These are phyloP conservation scores for Diloba caeruleocephala DNA, from an alignment of 2,888 invertebrate species.

Conservation along the genomic window DNA sequence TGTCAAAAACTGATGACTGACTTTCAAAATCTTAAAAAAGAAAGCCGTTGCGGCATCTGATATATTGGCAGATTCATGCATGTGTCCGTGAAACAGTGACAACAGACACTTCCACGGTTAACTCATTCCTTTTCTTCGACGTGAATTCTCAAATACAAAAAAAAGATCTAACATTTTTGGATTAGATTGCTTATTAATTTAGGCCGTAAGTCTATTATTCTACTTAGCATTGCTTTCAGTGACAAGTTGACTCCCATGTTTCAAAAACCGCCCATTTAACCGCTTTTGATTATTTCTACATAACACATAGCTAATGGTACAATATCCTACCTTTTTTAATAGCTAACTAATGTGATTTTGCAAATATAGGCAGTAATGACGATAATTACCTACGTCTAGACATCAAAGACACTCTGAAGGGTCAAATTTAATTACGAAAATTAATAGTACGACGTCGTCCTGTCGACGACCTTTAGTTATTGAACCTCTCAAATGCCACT, in stretches of 20 bases:
- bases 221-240: conserved; percentile 29
- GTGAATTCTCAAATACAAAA: conserved; percentile 17
- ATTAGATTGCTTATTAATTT: too few relatives aligned
- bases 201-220: conserved; percentile 21
- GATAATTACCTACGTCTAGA: conserved; percentile 55
- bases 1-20: too few relatives aligned
- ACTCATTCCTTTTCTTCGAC: conserved; percentile 19
- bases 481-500: conserved; percentile 32
- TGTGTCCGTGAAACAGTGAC: conserved; percentile 16
- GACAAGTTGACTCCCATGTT: conserved; percentile 33
- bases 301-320: conserved; percentile 6
- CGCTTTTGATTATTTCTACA: conserved; percentile 8
- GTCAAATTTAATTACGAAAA: conserved; percentile 61
- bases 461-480: conserved; percentile 40
- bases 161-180: too few relatives aligned
- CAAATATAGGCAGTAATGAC: conserved; percentile 19
- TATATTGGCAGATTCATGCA: conserved; percentile 20
- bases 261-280: conserved; percentile 10
- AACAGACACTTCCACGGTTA: conserved; percentile 12
- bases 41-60: conserved; percentile 31
- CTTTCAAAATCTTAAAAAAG: too few relatives aligned
- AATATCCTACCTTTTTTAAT: conserved; percentile 9
- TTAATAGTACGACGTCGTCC: conserved; percentile 50
- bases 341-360: conserved; percentile 6
- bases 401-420: conserved; percentile 43